Percentiles rank a stretch among this genome's conserved stretches.
Evolutionary conservation across 1,140 invertebrate species (phyloP).

Genomic region (Pantala flavescens): DNA sequence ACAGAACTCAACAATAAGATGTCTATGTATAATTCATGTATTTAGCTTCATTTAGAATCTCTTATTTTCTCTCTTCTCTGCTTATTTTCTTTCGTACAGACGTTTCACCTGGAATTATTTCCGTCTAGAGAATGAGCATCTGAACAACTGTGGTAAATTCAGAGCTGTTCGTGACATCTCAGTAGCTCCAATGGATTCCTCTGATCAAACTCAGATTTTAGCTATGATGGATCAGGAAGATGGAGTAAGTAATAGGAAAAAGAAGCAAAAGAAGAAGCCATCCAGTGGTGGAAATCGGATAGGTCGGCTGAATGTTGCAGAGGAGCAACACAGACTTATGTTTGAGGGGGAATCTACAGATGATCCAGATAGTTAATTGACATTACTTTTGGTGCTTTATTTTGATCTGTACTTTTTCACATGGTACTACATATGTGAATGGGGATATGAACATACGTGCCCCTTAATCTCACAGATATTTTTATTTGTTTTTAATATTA

Average conservation of each 20-base stretch:
- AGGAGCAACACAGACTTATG: background rate
- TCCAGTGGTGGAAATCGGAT: background rate
- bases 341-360: background rate
- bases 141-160: slow-evolving; percentile 99
- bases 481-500: background rate
- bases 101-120: slow-evolving; percentile 99
- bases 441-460: too few relatives aligned
- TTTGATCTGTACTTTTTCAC: too few relatives aligned
- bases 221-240: slow-evolving; percentile 94
- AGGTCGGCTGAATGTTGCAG: background rate
- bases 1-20: too few relatives aligned
- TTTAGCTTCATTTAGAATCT: too few relatives aligned
- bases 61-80: too few relatives aligned
- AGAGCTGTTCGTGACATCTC: slow-evolving; percentile 96
- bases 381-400: background rate
- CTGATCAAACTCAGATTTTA: slow-evolving; percentile 79
- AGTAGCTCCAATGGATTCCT: slow-evolving; percentile 90
- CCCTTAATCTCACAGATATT: too few relatives aligned
- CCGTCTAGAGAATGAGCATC: slow-evolving; percentile 97
- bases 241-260: slow-evolving; percentile 67
- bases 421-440: too few relatives aligned
- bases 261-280: slow-evolving; percentile 37
- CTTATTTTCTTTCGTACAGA: slow-evolving; percentile 39
- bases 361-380: background rate
- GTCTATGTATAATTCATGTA: too few relatives aligned